These are phyloP conservation scores for Macrobrachium nipponense DNA, from an alignment of 1,140 invertebrate species.

Conservation along the genomic window DNA sequence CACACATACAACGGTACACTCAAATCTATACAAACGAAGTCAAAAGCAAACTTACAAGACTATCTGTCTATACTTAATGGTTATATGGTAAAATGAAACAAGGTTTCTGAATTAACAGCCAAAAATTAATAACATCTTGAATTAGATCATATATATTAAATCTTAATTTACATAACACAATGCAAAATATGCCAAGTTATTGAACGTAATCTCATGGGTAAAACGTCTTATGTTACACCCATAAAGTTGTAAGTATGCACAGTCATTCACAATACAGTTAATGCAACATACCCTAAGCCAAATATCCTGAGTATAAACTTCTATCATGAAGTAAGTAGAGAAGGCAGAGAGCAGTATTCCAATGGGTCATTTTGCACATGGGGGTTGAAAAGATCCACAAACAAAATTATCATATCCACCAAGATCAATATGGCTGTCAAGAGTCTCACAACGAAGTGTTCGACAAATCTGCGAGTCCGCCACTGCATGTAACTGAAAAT, in stretches of 20 bases:
- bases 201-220: too few species aligned
- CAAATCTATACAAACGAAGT: too few species aligned
- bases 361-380: constrained; percentile 34
- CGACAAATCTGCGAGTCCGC: constrained; percentile 46
- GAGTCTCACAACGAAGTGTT: constrained; percentile 46
- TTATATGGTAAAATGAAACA: too few species aligned
- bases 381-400: constrained; percentile 48
- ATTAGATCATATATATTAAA: background rate
- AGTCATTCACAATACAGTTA: background rate
- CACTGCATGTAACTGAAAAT: constrained; percentile 44
- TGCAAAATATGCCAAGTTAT: background rate
- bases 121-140: background rate
- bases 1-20: too few species aligned
- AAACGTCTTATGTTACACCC: too few species aligned
- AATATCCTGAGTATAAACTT: constrained; percentile 68
- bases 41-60: too few species aligned
- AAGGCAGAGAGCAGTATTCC: constrained; percentile 65
- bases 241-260: background rate
- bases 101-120: too few species aligned
- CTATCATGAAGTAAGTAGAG: constrained; percentile 69
- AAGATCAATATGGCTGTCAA: constrained; percentile 42
- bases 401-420: constrained; percentile 46
- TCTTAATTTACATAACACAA: background rate
- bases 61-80: too few species aligned
- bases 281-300: constrained; percentile 42